Evolutionary conservation across 2,113 vertebrate species (phyloP), one percentile per base, ranked within the genome.

Genomic region (Microcebus tavaratra): DNA sequence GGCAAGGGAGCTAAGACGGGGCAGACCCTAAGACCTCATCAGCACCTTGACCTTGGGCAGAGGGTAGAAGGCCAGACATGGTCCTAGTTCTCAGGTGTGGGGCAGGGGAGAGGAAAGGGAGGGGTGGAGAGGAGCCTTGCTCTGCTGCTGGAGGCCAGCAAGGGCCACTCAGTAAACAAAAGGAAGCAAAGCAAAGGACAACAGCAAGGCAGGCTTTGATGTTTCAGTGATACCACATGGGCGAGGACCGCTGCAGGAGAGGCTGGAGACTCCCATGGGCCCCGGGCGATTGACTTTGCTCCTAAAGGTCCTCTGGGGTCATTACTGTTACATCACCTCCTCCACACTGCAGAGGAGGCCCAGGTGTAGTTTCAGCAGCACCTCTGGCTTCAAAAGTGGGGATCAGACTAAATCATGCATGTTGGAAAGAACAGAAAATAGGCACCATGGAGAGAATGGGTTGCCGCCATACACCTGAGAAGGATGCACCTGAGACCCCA

Each of bases 401-500:
- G 13, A 9, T 84, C 12, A 8, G 42, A 8, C 36, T 67, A n/a
- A n/a, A 45, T 53, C 39, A 29, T 15, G 1, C n/a, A 76, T 61
- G 21, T 27, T 23, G 39, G 55, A 48, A 12, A 94, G 23, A 82
- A 57, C 2, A 53, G 61, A 61, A 53, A 50, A 29, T 5, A 15
- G 31, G 31, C 42, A 0, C 3, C 0, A 1, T 21, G 34, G 55
- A 48, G 15, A 94, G 23, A 82, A 55, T 55, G 53, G 53, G 17
- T 55, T 0, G 5, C 53, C 1, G 0, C 18, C 53, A 55, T 20
- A 17, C 4, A 20, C 8, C 11, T 2, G 23, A 3, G 27, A 25
- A 3, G 27, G 20, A 63, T n/a, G 39, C 10, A 34, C 45, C 84
- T 36, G 53, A 48, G 39, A 63, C 10, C 31, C 25, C 80, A 36